Percentiles rank a stretch among this genome's conserved stretches.
These are phyloP conservation scores for Paratilapia polleni DNA, from an alignment of 2,113 vertebrate species.

Conservation along the genomic window DNA sequence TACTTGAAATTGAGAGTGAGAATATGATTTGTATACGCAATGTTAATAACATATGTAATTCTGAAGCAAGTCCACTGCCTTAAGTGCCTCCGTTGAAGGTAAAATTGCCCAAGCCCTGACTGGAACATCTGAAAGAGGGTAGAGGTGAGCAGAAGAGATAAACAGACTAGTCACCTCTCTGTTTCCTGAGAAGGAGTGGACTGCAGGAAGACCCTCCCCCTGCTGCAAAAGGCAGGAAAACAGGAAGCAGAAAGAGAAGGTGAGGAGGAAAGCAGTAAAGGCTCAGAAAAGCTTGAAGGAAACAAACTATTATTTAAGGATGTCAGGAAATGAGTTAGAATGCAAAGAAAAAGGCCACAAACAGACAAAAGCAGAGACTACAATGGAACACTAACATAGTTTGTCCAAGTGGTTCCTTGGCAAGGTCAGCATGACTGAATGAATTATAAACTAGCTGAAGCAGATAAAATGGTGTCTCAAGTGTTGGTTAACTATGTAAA, in stretches of 20 bases:
- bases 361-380: constrained; percentile 16
- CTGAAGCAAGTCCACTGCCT: not conserved
- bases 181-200: constrained; percentile 94
- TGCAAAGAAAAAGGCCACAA: constrained; percentile 37
- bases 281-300: constrained; percentile 43
- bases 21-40: not conserved
- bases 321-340: constrained; percentile 7
- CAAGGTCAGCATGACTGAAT: constrained; percentile 21
- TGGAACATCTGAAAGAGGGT: not conserved
- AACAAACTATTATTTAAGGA: constrained; percentile 4
- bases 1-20: not conserved
- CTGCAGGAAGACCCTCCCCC: constrained; percentile 96
- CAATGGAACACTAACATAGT: not conserved
- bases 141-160: constrained; percentile 41
- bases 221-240: constrained; percentile 89
- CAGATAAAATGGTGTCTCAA: not conserved
- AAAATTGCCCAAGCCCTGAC: not conserved
- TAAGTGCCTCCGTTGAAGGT: not conserved
- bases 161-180: constrained; percentile 89
- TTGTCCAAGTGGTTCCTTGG: fast-evolving
- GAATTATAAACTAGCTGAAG: constrained; percentile 15
- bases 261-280: constrained; percentile 65
- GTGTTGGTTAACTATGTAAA: not conserved
- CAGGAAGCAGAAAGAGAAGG: constrained; percentile 79
- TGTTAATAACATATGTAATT: not conserved